Base-by-base conservation (phyloP, 2,797 vertebrate species). In the Ficedula albicollis region DNA sequence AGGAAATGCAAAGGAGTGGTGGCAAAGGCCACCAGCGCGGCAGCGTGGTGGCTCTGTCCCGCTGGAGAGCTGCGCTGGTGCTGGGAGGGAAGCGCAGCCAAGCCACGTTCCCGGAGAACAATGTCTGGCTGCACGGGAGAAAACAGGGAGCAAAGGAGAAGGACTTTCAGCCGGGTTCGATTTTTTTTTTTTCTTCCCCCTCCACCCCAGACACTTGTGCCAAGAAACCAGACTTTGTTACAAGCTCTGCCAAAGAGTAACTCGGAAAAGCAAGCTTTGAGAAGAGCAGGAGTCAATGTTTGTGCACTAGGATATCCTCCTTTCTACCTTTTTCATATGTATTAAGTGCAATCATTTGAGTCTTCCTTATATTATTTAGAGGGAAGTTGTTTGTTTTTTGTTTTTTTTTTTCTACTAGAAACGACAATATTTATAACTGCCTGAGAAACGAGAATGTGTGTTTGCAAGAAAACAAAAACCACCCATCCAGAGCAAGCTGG, bases 331-430 rank as follows among this genome's bases (percentile, higher is more conserved):
- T 97, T 96, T 96, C 97, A 93, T 97, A 95, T 97, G 96, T 98
- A 97, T 97, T 95, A 98, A 98, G 98, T 98, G 98, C 98, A 99
- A 99, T 98, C 98, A 97, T 97, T 98, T 97, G 97, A 98, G 97
- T 97, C 96, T 96, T 96, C 97, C 95, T 97, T 97, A 94, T 97
- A 96, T 97, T 91, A 97, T 98, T 97, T 98, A 97, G 97, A 98
- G 96, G 97, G 92, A 97, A 96, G 93, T 79, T 92, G 55, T 43
- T 55, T 46, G 29, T 15, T 49, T 96, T 96, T 95, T 16, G 44
- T 96, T 96, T 22, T 46, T 43, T 25, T 49, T 97, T 97, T 97
- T 95, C 89, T 97, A 92, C 96, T 97, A 98, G 97, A 97, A 98
- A 94, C 54, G 84, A 97, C 96, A 81, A 97, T 98, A 98, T 98